phyloP scores from a whole-genome alignment of 2,797 vertebrate species.

The Psittacula echo region DNA sequence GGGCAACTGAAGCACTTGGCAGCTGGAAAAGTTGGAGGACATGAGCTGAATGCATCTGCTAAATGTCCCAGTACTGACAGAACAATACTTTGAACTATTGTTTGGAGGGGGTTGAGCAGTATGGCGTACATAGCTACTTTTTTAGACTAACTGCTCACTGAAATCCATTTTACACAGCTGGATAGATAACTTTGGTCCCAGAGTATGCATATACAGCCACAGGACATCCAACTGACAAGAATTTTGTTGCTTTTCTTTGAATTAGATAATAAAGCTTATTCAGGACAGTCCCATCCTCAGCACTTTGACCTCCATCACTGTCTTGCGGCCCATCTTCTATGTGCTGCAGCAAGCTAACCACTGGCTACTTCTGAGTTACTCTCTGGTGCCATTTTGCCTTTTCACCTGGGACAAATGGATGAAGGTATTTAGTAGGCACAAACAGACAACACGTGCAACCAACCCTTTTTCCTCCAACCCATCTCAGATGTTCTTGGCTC shows the following conservation, averaged over 20 bases:
- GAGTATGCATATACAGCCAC: background rate
- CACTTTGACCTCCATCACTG: constrained; percentile 78
- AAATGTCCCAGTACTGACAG: background rate
- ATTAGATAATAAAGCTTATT: constrained; percentile 83
- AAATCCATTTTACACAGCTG: background rate
- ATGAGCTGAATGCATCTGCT: background rate
- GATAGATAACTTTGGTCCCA: background rate
- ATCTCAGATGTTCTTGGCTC: background rate
- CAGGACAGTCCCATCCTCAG: constrained; percentile 85
- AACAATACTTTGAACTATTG: background rate
- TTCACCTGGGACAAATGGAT: constrained; percentile 97
- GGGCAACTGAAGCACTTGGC: background rate
- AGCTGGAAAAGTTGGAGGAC: background rate
- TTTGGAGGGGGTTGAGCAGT: background rate
- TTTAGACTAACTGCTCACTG: background rate
- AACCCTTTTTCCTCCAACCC: background rate
- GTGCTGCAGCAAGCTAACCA: constrained; percentile 90
- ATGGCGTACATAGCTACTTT: background rate
- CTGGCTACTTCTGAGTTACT: constrained; percentile 97
- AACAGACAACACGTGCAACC: accelerated
- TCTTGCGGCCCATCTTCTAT: constrained; percentile 86
- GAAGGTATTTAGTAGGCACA: constrained; percentile 79
- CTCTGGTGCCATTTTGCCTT: constrained; percentile 93
- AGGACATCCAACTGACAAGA: background rate
- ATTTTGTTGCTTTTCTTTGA: background rate